Evolutionary conservation across 2,113 vertebrate species (phyloP).

Genomic region (Glaucidium brasilianum): DNA sequence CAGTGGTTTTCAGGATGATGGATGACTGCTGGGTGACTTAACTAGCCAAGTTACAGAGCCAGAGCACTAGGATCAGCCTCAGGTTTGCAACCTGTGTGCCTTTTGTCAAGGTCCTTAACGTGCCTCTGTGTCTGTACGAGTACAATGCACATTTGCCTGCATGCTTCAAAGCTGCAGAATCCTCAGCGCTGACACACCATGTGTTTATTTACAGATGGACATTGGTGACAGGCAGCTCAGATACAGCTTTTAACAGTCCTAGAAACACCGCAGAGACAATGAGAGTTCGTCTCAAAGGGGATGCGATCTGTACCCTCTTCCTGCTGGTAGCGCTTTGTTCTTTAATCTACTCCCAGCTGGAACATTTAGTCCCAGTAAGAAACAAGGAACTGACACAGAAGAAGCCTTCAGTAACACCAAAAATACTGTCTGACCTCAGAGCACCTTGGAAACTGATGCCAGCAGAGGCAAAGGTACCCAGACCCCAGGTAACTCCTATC

Average conservation of each 20-base stretch:
- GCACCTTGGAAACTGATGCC: not conserved
- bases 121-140: accelerated
- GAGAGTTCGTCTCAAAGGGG: conserved; percentile 84
- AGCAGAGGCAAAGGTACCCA: not conserved
- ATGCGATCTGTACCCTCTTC: conserved; percentile 84
- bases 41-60: not conserved
- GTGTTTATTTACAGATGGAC: conserved; percentile 52
- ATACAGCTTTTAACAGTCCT: not conserved
- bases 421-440: not conserved
- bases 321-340: conserved; percentile 79
- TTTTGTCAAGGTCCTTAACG: not conserved
- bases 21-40: not conserved
- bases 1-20: not conserved
- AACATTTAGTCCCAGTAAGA: conserved; percentile 33
- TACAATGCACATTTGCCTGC: not conserved
- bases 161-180: not conserved
- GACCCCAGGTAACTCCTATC: not conserved
- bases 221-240: not conserved
- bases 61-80: not conserved
- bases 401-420: not conserved
- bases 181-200: not conserved
- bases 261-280: conserved; percentile 44
- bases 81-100: not conserved
- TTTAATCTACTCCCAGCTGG: conserved; percentile 83
- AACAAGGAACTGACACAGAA: not conserved